Evolutionary conservation across 2,113 vertebrate species (phyloP).

Genomic region (Bubo scandiacus): DNA sequence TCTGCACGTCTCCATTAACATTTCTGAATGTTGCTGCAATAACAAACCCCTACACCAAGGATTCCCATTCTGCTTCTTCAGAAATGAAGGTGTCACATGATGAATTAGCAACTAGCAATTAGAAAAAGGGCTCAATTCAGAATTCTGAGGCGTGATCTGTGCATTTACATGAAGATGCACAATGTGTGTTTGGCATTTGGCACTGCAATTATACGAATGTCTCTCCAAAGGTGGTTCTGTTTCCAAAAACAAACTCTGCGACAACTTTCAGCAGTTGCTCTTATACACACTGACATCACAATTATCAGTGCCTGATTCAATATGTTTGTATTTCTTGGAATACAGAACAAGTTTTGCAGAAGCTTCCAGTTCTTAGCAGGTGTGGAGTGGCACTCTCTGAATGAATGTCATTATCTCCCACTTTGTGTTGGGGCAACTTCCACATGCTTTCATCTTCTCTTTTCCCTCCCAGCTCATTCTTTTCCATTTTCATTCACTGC

Average conservation of each 20-base stretch:
- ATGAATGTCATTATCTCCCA: neutral
- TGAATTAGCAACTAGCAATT: neutral
- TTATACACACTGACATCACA: neutral
- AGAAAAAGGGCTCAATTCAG: neutral
- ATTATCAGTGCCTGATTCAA: neutral
- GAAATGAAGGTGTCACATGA: neutral
- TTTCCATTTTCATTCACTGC: neutral
- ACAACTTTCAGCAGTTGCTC: neutral
- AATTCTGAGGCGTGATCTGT: neutral
- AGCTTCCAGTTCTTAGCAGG: neutral
- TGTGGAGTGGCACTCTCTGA: neutral
- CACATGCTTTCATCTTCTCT: neutral
- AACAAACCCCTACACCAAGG: neutral
- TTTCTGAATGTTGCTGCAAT: neutral
- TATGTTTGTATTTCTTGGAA: neutral
- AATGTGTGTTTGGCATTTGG: neutral
- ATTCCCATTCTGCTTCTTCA: neutral
- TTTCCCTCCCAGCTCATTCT: neutral
- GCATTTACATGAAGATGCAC: neutral
- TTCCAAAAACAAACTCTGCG: neutral
- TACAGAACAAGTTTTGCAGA: neutral
- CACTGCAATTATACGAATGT: neutral
- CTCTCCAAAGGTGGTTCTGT: neutral
- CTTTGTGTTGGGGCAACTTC: neutral
- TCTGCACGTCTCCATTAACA: neutral